Evolutionary conservation across 1,140 invertebrate species (phyloP).

Genomic region (Druon quercuslanigerum): DNA sequence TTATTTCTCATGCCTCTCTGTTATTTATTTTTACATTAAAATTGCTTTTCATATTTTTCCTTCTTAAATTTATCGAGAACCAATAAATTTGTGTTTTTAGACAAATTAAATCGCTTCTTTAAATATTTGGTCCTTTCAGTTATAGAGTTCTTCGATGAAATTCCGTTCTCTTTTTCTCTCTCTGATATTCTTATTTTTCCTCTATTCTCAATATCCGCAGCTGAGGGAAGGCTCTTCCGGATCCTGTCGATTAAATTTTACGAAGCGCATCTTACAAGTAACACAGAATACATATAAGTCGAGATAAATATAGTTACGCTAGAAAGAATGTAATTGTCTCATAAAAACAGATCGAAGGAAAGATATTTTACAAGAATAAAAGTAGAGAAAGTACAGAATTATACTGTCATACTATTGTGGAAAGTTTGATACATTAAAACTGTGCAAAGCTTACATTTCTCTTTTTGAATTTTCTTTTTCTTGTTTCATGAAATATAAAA

Average conservation of each 20-base stretch:
- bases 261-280: constrained; percentile 33
- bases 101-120: too few species aligned
- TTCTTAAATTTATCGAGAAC: too few species aligned
- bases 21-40: too few species aligned
- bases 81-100: too few species aligned
- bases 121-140: not conserved
- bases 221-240: constrained; percentile 1
- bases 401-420: not conserved
- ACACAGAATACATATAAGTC: constrained; percentile 9
- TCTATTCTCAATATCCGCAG: too few species aligned
- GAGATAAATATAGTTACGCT: constrained; percentile 22
- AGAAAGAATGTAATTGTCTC: constrained; percentile 40
- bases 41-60: too few species aligned
- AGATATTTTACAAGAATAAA: not conserved
- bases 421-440: not conserved
- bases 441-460: not conserved
- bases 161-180: not conserved
- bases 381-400: not conserved
- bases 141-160: not conserved
- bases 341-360: constrained; percentile 42
- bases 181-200: not conserved
- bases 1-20: too few species aligned
- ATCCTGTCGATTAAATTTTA: constrained; percentile 41
- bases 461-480: not conserved
- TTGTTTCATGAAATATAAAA: not conserved